Evolutionary conservation across 1,140 invertebrate species (phyloP).

Genomic region (Hesperophylax magnus): DNA sequence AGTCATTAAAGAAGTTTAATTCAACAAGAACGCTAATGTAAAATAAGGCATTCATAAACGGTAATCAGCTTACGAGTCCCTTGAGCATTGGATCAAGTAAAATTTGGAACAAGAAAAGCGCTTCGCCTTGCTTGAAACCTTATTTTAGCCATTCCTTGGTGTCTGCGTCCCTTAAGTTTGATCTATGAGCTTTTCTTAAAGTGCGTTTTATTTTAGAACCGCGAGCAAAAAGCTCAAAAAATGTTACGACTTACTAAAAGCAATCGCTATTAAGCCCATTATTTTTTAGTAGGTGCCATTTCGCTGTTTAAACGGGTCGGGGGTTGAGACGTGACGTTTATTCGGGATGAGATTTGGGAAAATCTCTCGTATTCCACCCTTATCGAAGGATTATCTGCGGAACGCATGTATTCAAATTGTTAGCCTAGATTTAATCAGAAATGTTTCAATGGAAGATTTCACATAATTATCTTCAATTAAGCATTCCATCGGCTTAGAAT

Average conservation of each 20-base stretch:
- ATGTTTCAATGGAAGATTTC: slow-evolving; percentile 15
- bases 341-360: slow-evolving; percentile 30
- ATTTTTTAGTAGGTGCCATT: neutral
- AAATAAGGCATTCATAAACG: slow-evolving; percentile 28
- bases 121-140: neutral
- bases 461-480: slow-evolving; percentile 27
- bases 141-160: neutral
- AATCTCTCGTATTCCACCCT: slow-evolving; percentile 10
- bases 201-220: neutral
- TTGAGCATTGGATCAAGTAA: slow-evolving; percentile 18
- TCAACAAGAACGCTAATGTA: slow-evolving; percentile 3
- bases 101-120: slow-evolving; percentile 23
- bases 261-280: neutral
- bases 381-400: slow-evolving; percentile 15
- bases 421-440: slow-evolving; percentile 17
- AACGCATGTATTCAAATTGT: slow-evolving; percentile 33
- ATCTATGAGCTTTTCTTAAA: neutral
- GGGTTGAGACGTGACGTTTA: neutral
- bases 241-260: neutral
- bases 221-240: neutral
- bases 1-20: slow-evolving; percentile 2
- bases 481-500: too few species aligned
- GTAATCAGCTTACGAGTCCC: slow-evolving; percentile 27
- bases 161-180: slow-evolving; percentile 13
- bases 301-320: neutral